These are phyloP conservation scores for Cephus rjabovi DNA, from an alignment of 2,888 invertebrate genomes.

Conservation along the genomic window DNA sequence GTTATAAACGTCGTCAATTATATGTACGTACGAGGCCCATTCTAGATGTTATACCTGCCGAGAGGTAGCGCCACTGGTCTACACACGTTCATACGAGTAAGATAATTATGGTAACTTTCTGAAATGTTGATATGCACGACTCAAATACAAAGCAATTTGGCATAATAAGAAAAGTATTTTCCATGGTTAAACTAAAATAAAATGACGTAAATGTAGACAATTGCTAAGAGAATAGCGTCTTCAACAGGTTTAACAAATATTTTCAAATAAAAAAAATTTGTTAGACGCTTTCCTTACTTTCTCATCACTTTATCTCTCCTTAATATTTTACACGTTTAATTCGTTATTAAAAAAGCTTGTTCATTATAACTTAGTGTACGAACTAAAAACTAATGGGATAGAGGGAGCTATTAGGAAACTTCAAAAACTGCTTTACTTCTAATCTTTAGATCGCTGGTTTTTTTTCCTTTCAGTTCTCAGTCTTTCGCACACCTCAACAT, in stretches of 20 bases:
- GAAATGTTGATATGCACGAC: neutral
- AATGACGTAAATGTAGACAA: neutral
- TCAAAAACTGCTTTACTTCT: conserved; percentile 43
- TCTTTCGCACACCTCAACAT: conserved; percentile 32
- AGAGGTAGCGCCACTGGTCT: neutral
- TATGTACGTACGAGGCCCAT: no score
- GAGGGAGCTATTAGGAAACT: conserved; percentile 28
- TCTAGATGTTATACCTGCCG: no score
- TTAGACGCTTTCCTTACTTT: conserved; percentile 19
- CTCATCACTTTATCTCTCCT: conserved; percentile 39
- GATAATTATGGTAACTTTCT: neutral
- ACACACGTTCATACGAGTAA: neutral
- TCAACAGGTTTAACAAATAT: neutral
- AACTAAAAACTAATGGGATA: conserved; percentile 47
- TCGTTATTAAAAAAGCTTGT: conserved; percentile 55
- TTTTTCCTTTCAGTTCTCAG: conserved; percentile 30
- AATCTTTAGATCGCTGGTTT: conserved; percentile 27
- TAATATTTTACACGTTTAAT: conserved; percentile 56
- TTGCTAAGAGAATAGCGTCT: neutral
- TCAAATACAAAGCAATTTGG: neutral
- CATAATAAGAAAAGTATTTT: neutral
- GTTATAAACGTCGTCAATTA: no score
- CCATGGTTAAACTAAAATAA: neutral
- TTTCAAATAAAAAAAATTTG: conserved; percentile 23
- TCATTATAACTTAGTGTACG: conserved; percentile 57